phyloP scores from a whole-genome alignment of 2,888 invertebrate genomes.

The Sympetrum striolatum region DNA sequence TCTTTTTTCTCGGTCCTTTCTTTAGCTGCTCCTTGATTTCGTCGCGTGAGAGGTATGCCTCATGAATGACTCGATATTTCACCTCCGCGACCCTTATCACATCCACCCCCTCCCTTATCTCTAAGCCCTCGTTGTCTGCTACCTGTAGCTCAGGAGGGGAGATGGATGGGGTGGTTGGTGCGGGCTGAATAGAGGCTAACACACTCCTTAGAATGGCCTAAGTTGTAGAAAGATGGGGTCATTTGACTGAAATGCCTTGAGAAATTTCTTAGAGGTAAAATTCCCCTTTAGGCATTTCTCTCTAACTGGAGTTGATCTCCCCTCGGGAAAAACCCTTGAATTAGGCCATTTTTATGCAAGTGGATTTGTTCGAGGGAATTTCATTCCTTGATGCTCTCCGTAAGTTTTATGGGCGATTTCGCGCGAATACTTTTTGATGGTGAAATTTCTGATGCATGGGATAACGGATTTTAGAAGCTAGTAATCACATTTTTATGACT shows the following conservation, averaged over 20 bases:
- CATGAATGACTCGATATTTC: not conserved
- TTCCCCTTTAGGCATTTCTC: slow-evolving; percentile 21
- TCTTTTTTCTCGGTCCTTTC: not conserved
- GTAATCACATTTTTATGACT: not conserved
- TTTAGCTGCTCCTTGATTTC: not conserved
- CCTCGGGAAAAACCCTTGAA: slow-evolving; percentile 4
- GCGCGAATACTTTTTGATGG: not conserved
- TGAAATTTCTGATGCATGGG: not conserved
- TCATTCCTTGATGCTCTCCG: not conserved
- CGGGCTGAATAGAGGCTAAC: not conserved
- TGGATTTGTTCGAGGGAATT: not conserved
- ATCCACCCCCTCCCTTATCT: not conserved
- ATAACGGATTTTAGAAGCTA: not conserved
- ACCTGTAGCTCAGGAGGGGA: slow-evolving; percentile 27
- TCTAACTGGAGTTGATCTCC: not conserved
- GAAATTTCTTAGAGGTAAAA: not conserved
- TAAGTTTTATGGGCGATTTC: not conserved
- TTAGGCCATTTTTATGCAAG: slow-evolving; percentile 20
- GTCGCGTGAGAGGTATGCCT: not conserved
- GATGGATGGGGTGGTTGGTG: not conserved
- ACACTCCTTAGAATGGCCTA: not conserved
- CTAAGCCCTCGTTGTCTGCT: not conserved
- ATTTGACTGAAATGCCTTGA: not conserved
- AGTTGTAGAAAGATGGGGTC: slow-evolving; percentile 30
- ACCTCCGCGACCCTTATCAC: not conserved